phyloP scores from a whole-genome alignment of 2,113 vertebrate genomes.

The Sapajus apella region DNA sequence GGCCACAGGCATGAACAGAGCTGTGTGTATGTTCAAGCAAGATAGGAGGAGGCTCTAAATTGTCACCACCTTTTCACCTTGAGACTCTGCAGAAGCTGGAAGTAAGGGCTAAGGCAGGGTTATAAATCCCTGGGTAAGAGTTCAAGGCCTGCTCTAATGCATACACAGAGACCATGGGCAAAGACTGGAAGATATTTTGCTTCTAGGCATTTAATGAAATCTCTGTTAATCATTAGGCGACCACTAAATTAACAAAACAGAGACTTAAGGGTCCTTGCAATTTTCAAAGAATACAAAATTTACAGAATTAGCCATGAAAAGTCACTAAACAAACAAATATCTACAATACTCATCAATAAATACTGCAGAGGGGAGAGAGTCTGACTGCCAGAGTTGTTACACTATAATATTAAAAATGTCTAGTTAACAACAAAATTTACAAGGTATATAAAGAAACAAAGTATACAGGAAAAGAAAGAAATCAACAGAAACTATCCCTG shows the following conservation, averaged over 20 bases:
- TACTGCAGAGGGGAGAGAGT: background rate
- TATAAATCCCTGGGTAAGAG: background rate
- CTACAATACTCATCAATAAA: background rate
- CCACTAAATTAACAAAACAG: background rate
- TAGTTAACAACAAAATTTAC: background rate
- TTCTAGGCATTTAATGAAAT: conserved; percentile 24
- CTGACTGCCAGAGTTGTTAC: background rate
- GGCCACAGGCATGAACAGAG: background rate
- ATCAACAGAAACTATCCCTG: background rate
- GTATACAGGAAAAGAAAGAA: background rate
- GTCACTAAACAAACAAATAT: background rate
- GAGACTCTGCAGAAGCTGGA: background rate
- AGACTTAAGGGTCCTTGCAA: background rate
- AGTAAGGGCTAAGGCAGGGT: background rate
- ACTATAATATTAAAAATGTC: background rate
- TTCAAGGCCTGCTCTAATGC: background rate
- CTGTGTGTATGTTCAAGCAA: background rate
- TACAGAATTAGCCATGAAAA: background rate
- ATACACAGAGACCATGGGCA: background rate
- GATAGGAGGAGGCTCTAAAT: background rate
- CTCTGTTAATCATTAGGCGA: background rate
- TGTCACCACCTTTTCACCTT: background rate
- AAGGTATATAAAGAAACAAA: background rate
- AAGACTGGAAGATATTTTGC: background rate
- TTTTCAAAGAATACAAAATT: background rate